Percentiles rank a stretch among this genome's conserved stretches.
Conservation (phyloP, 2,888 invertebrate genomes). For the Campoletis raptor region DNA sequence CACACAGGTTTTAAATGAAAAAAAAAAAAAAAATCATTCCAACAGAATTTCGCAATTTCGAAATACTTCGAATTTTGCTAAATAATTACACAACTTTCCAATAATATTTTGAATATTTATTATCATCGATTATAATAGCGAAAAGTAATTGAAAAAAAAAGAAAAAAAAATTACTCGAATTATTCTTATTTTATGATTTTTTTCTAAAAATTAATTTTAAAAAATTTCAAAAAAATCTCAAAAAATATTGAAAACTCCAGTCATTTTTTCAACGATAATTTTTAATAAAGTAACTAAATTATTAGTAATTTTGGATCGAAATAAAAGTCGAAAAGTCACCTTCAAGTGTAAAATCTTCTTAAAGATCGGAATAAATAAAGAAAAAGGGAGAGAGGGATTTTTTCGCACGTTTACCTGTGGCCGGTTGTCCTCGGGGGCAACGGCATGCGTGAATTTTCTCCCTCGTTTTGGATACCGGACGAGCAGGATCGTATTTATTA, state of each 20-base stretch:
- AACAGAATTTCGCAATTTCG: not conserved
- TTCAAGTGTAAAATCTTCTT: not conserved
- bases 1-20: not conserved
- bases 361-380: not conserved
- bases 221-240: not conserved
- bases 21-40: not conserved
- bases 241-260: not conserved
- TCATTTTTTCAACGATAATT: no score
- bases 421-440: constrained; percentile 35
- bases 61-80: not conserved
- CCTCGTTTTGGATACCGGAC: constrained; percentile 2
- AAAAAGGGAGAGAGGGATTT: constrained; percentile 26
- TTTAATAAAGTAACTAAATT: not conserved
- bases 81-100: not conserved
- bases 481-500: constrained; percentile 40
- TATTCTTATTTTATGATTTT: no score
- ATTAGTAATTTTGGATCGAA: not conserved
- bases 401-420: constrained; percentile 50
- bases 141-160: no score
- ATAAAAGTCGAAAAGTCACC: not conserved
- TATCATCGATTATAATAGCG: not conserved
- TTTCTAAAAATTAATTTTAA: no score
- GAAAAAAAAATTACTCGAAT: no score
- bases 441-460: constrained; percentile 40
- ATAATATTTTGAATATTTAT: not conserved